Evolutionary conservation across 2,113 vertebrate genomes (phyloP).

Genomic region (Chamaea fasciata): DNA sequence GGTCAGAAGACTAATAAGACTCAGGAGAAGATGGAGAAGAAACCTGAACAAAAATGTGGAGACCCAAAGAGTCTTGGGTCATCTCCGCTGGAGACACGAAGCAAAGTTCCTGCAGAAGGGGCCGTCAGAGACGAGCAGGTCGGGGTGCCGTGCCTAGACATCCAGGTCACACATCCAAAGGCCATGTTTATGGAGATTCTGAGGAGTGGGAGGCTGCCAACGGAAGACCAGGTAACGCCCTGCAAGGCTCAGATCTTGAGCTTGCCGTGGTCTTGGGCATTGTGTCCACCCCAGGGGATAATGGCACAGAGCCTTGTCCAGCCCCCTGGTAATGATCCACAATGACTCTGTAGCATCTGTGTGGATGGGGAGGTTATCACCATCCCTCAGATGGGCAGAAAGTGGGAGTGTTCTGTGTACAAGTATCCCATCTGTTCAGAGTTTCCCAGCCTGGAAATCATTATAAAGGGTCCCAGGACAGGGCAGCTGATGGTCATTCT

Average conservation of each 20-base stretch:
- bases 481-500: not conserved
- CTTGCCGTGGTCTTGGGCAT: accelerated
- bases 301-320: not conserved
- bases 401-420: not conserved
- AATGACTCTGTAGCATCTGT: not conserved
- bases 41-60: slow-evolving; percentile 43
- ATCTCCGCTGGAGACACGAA: not conserved
- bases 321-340: not conserved
- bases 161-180: slow-evolving; percentile 59
- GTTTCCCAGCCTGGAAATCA: not conserved
- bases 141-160: slow-evolving; percentile 72
- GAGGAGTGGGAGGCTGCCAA: slow-evolving; percentile 65
- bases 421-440: not conserved
- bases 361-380: not conserved
- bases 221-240: slow-evolving; percentile 67
- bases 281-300: not conserved
- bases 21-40: slow-evolving; percentile 59
- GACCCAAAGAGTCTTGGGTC: not conserved
- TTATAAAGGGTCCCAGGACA: not conserved
- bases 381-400: not conserved
- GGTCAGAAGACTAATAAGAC: not conserved
- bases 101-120: not conserved
- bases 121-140: not conserved
- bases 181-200: slow-evolving; percentile 53
- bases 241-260: not conserved